phyloP scores from a whole-genome alignment of 2,113 vertebrate species.

The Redunca redunca region DNA sequence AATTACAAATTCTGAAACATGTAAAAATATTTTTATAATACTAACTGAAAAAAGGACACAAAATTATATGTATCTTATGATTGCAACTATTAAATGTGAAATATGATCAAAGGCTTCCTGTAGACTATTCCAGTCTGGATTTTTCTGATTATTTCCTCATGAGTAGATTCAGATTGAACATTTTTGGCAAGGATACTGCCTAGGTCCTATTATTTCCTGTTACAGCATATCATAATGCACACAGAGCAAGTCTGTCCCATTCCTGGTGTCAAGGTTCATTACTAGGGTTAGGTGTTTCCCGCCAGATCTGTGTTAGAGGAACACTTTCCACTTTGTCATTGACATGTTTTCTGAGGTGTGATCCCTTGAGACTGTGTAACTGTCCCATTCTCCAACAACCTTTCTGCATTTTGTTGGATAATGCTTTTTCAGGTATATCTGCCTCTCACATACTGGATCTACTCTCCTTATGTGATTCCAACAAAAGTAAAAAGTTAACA shows the following conservation, averaged over 20 bases:
- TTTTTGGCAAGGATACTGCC: neutral
- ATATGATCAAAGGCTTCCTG: neutral
- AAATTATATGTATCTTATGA: neutral
- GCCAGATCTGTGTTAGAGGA: neutral
- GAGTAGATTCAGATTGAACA: neutral
- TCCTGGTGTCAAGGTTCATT: neutral
- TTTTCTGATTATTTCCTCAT: neutral
- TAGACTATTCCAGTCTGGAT: neutral
- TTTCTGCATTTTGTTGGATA: neutral
- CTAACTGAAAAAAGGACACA: neutral
- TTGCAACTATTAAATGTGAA: neutral
- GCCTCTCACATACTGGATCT: neutral
- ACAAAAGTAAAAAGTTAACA: conserved; percentile 25
- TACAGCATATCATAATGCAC: neutral
- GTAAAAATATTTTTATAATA: neutral
- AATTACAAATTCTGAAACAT: neutral
- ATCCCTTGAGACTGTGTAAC: neutral
- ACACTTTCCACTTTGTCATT: neutral
- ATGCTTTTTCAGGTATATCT: neutral
- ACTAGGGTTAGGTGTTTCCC: neutral
- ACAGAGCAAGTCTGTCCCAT: neutral
- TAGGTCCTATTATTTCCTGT: neutral
- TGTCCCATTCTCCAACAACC: neutral
- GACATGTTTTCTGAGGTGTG: neutral
- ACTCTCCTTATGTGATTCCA: neutral